Percentiles rank a stretch among this genome's conserved stretches.
Evolutionary conservation across 2,113 vertebrate species (phyloP).

Genomic region (Telmatochromis bifrenatus): DNA sequence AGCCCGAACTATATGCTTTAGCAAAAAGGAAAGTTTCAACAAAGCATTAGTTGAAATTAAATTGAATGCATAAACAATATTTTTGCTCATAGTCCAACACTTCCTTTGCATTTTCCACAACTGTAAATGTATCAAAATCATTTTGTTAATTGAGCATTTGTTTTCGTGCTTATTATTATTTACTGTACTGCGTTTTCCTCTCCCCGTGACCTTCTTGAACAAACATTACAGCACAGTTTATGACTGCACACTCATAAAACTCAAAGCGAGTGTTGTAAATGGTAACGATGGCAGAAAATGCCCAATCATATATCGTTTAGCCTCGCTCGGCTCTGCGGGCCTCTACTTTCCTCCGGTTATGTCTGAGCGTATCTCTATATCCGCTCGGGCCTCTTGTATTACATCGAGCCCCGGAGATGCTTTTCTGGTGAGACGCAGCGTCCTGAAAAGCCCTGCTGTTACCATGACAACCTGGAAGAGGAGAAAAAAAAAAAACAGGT

Average conservation of each 20-base stretch:
- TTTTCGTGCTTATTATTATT: background rate
- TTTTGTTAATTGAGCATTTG: background rate
- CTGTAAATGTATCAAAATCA: background rate
- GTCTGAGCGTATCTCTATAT: constrained; percentile 31
- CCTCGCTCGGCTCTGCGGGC: background rate
- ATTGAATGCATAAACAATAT: background rate
- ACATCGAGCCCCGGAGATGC: constrained; percentile 20
- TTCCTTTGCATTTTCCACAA: background rate
- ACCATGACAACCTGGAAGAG: constrained; percentile 57
- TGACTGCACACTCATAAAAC: constrained; percentile 23
- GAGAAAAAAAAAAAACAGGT: background rate
- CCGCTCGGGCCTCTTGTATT: constrained; percentile 12
- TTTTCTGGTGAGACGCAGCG: constrained; percentile 17
- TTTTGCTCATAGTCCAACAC: background rate
- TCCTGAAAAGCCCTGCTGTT: constrained; percentile 61
- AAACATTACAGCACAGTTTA: background rate
- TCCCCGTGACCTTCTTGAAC: background rate
- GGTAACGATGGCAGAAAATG: constrained; percentile 31
- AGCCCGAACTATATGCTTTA: too few relatives aligned
- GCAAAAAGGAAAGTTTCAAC: background rate
- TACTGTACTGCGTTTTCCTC: background rate
- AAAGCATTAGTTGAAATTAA: background rate
- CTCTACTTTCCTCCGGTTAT: constrained; percentile 4
- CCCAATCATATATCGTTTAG: constrained; percentile 3
- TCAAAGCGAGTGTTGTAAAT: background rate